A percentile compares a stretch with the other conserved stretches of the same genome.
phyloP scores from a whole-genome alignment of 2,113 vertebrate species.

The Oxyruncus cristatus region DNA sequence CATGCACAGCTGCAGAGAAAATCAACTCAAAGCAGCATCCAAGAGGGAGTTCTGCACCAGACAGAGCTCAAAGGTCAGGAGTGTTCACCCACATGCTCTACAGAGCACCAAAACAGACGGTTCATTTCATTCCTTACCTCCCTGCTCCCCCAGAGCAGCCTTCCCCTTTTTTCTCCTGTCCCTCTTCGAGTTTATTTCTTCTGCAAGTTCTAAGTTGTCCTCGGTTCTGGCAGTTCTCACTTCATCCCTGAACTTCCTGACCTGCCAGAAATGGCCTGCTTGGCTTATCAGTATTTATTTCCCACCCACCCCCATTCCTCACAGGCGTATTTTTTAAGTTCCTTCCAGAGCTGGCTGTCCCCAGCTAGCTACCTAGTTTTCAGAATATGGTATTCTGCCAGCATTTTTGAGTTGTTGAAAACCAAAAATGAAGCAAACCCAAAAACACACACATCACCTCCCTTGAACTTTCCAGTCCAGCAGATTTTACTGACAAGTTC shows the following conservation, averaged over 20 bases:
- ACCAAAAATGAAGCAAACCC: background rate
- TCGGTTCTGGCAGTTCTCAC: background rate
- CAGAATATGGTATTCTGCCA: background rate
- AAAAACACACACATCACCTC: background rate
- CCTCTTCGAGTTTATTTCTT: background rate
- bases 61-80: background rate
- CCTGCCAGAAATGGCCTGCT: background rate
- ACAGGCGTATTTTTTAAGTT: background rate
- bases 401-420: background rate
- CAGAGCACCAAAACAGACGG: background rate
- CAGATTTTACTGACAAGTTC: background rate
- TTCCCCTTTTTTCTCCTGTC: background rate
- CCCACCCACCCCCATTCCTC: background rate
- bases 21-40: background rate
- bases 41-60: background rate
- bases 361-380: background rate
- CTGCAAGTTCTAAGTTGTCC: background rate
- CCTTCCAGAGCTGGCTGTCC: background rate
- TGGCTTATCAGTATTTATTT: background rate
- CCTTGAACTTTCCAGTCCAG: background rate
- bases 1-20: slow-evolving; percentile 10
- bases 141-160: background rate
- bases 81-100: background rate
- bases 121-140: background rate
- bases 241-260: slow-evolving; percentile 2